Base-by-base conservation (phyloP, 2,888 invertebrate species). In the Acronicta aceris region DNA sequence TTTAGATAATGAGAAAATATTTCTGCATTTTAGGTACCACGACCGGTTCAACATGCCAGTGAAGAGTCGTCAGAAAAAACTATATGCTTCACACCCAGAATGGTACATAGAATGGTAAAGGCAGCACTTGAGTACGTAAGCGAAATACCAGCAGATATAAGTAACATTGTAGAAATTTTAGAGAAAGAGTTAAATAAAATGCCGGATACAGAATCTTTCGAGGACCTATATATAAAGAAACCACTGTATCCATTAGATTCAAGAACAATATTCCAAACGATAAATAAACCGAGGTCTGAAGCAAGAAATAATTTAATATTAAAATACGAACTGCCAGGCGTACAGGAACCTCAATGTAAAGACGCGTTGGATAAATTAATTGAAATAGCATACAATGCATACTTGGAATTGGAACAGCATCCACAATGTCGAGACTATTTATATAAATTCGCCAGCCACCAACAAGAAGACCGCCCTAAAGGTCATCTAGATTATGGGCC, bases 351-450 rank as follows among this genome's bases (percentile, higher is more conserved):
- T 7, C 52, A 60, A 9, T 87, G 87, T 50, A 78, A 74, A 55
- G 70, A 78, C 25, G 75, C 76, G n/a, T 69, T 85, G 33, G 49
- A 69, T 5, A 78, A 68, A 36, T 60, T 86, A 16, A 74, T 85
- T 21, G 61, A 81, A 59, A 59, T 65, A 49, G 81, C 84, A 12
- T 71, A 83, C 33, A 63, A 71, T n/a, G 71, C 77, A 12, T 81
- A 82, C 42, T 17, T 56, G 30, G 62, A 72, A 42, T 45, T 85
- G 25, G 61, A 74, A 5, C 62, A 76, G 12, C 59, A 72, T 40
- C 81, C 78, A 12, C 60, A 73, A 27, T 83, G 83, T 46, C 53
- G 45, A 9, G 54, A 70, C 6, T 62, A 62, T 66, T 62, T 70
- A 33, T 62, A 70, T 38, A 52, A 45, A 46, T 71, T 40, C 15